These are phyloP conservation scores for Latrodectus geometricus DNA, from an alignment of 1,140 invertebrate genomes.

Conservation along the genomic window DNA sequence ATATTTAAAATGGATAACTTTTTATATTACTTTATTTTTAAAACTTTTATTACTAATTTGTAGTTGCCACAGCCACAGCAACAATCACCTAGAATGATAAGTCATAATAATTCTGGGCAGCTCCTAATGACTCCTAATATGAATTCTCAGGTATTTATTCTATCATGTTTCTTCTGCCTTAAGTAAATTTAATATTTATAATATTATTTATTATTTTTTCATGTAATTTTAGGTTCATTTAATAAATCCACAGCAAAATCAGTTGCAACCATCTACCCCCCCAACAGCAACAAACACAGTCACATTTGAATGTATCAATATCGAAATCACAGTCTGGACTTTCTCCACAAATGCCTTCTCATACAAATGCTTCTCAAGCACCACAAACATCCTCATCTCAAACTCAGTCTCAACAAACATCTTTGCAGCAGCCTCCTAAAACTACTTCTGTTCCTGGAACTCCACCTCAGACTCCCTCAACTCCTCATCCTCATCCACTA, in stretches of 20 bases:
- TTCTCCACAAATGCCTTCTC: constrained; percentile 56
- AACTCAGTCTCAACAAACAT: constrained; percentile 61
- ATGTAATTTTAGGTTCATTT: constrained; percentile 24
- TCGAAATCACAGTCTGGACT: constrained; percentile 46
- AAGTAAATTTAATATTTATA: neutral
- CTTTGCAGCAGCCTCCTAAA: constrained; percentile 58
- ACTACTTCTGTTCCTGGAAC: constrained; percentile 61
- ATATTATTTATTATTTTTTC: constrained; percentile 5
- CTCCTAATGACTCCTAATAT: constrained; percentile 29
- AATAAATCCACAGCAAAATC: constrained; percentile 68
- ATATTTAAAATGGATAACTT: too few species aligned
- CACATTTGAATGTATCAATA: constrained; percentile 60
- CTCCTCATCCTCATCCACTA: constrained; percentile 46
- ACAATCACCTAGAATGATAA: constrained; percentile 18
- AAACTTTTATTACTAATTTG: neutral
- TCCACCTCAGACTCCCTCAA: constrained; percentile 44
- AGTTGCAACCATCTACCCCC: constrained; percentile 68
- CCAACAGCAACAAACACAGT: constrained; percentile 64
- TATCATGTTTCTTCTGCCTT: neutral
- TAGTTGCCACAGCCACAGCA: constrained; percentile 35
- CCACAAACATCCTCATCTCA: constrained; percentile 62
- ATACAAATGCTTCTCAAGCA: constrained; percentile 29
- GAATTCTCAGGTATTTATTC: constrained; percentile 52
- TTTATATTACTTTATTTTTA: too few species aligned
- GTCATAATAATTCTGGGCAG: constrained; percentile 45